Conservation (phyloP, 2,888 invertebrate species). For the Oxyscelio sp. region DNA sequence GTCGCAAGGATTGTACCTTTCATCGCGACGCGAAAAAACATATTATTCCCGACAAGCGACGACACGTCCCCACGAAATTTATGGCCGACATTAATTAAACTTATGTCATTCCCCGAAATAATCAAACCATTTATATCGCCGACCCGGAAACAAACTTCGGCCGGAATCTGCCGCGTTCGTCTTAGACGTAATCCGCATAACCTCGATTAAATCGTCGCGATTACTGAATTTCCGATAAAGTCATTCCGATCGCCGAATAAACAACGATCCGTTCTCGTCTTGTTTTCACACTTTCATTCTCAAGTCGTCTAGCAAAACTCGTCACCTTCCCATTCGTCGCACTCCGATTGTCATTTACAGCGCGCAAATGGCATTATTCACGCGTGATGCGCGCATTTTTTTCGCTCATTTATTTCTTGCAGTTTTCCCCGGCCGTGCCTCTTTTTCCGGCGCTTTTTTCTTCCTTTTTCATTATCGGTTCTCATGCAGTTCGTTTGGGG, state of each 20-base stretch:
- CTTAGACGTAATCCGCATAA: conserved; percentile 41
- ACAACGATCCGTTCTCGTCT: too few relatives aligned
- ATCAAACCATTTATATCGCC: conserved; percentile 45
- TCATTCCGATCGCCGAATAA: conserved; percentile 12
- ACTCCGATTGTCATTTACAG: conserved; percentile 60
- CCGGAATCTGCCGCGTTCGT: conserved; percentile 6
- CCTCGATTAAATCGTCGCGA: conserved; percentile 50
- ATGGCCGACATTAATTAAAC: conserved; percentile 56
- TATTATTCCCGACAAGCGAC: conserved; percentile 21
- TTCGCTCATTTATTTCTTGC: conserved; percentile 66
- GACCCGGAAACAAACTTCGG: conserved; percentile 26
- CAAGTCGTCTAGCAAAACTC: conserved; percentile 58
- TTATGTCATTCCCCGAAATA: conserved; percentile 39
- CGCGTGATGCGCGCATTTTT: conserved; percentile 70
- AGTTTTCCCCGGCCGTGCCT: conserved; percentile 8
- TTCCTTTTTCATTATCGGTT: conserved; percentile 69
- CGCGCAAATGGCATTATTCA: conserved; percentile 69
- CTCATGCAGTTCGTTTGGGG: conserved; percentile 46
- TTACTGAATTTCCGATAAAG: conserved; percentile 56
- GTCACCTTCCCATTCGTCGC: conserved; percentile 33
- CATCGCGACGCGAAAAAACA: conserved; percentile 7
- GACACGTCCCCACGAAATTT: conserved; percentile 43
- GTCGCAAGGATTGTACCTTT: conserved; percentile 50
- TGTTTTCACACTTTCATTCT: too few relatives aligned
- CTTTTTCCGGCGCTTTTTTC: conserved; percentile 60